Evolutionary conservation across 2,888 invertebrate species (phyloP), one percentile per base, ranked within the genome.

Genomic region (Watsonalla cultraria): DNA sequence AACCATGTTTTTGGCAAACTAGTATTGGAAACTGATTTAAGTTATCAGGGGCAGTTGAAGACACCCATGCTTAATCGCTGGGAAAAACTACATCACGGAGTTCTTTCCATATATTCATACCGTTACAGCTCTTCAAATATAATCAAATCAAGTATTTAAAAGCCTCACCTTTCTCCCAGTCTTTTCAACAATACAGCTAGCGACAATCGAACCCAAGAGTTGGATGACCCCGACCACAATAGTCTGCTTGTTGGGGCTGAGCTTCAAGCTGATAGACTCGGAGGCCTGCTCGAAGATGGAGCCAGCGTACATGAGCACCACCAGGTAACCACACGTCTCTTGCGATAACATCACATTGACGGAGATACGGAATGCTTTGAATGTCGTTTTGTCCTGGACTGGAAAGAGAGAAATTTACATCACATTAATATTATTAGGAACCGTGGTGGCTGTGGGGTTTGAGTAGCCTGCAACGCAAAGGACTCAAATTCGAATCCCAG

Each of bases 261-360:
- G 76, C 51, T 82, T 86, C 34, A 90, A 63, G 56, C 82, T 83
- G 64, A 90, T 90, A 33, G 90, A 84, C 57, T 84, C 82, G 0
- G 90, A 82, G 0, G 90, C 90, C 57, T 82, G 76, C 62, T 88
- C 90, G 72, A 90, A 90, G 72, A 90, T 90, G 35, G 89, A 86
- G 0, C 90, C 84, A 0, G 90, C 90, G 53, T 90, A 90, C 83
- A 87, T 90, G 14, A 90, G 81, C n/a, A 90, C 90, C 52, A 90
- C 90, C 47, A 90, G 76, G 75, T 90, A 90, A 0, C 90, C 90
- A 53, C 90, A 90, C 0, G 90, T 90, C 60, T 90, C 90, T 64
- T 90, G 90, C 0, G 87, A 88, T 45, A 90, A 65, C 90, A 90
- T 90, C 68, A 90, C 90, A 79, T 87, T 89, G 0, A 88, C 60